Conservation (phyloP, 2,888 invertebrate genomes). For the Miltochrista miniata region DNA sequence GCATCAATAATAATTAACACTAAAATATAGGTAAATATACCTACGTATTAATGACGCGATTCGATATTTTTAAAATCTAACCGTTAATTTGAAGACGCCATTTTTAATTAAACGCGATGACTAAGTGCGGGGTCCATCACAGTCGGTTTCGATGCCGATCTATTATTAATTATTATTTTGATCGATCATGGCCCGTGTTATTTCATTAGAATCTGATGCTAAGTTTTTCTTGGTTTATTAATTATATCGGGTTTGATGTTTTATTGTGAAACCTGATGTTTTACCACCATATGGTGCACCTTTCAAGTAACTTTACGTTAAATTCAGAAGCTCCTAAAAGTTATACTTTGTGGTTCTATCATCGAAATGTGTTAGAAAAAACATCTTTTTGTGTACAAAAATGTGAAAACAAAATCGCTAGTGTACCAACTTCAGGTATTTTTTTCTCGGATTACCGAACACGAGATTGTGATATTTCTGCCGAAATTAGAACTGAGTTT, state of each 20-base stretch:
- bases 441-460: constrained; percentile 59
- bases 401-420: constrained; percentile 26
- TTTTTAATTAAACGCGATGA: constrained; percentile 83
- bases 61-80: constrained; percentile 65
- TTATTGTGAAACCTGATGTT: constrained; percentile 25
- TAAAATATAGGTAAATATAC: constrained; percentile 18
- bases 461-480: constrained; percentile 61
- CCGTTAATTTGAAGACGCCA: constrained; percentile 73
- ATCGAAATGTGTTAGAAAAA: neutral
- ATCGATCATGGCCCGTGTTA: constrained; percentile 78
- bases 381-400: constrained; percentile 15
- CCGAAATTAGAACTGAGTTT: constrained; percentile 75
- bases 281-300: constrained; percentile 24
- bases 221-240: constrained; percentile 67
- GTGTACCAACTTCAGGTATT: constrained; percentile 56
- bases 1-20: constrained; percentile 36
- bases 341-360: neutral
- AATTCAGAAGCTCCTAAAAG: neutral
- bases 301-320: neutral
- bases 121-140: constrained; percentile 78
- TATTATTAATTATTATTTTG: constrained; percentile 83
- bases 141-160: constrained; percentile 66
- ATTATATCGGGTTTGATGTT: constrained; percentile 41
- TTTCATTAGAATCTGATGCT: constrained; percentile 72
- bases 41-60: constrained; percentile 59